Percentiles rank a stretch among this genome's conserved stretches.
Evolutionary conservation across 2,888 invertebrate genomes (phyloP).

Genomic region (Rhamphomyia laevipes): DNA sequence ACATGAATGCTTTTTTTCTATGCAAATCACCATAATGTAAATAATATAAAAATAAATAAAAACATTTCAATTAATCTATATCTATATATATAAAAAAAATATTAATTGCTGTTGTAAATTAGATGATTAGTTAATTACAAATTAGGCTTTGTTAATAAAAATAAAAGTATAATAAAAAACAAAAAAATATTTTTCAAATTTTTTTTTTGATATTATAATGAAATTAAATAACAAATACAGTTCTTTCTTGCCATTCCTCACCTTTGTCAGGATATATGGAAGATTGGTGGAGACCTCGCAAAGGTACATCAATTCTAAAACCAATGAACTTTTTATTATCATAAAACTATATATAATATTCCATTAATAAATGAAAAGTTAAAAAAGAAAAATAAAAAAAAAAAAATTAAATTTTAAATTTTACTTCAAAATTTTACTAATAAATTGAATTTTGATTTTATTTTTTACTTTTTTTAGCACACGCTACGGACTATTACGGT

Average conservation of each 20-base stretch:
- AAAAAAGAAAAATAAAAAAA: background rate
- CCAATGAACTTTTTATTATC: too few species aligned
- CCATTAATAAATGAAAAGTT: too few species aligned
- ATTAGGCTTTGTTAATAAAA: too few species aligned
- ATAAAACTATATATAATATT: background rate
- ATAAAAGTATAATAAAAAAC: background rate
- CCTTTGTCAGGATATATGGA: conserved; percentile 95
- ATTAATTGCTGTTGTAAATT: too few species aligned
- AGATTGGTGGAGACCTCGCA: conserved; percentile 95
- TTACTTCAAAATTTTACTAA: conserved; percentile 5
- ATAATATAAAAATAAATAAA: background rate
- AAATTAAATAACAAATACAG: conserved; percentile 42
- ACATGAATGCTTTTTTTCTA: too few species aligned
- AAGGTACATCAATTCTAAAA: conserved; percentile 57
- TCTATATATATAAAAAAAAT: too few species aligned
- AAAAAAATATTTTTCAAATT: background rate
- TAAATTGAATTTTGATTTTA: conserved; percentile 11
- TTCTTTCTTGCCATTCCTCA: conserved; percentile 67
- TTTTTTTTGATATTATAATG: conserved; percentile 22
- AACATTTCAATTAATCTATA: too few species aligned
- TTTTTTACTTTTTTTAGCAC: conserved; percentile 50
- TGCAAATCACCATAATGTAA: conserved; percentile 17
- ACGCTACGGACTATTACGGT: conserved; percentile 99
- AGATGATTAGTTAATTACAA: too few species aligned
- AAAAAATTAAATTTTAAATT: background rate